Evolutionary conservation across 2,113 vertebrate genomes (phyloP).

Genomic region (Microtus pennsylvanicus): DNA sequence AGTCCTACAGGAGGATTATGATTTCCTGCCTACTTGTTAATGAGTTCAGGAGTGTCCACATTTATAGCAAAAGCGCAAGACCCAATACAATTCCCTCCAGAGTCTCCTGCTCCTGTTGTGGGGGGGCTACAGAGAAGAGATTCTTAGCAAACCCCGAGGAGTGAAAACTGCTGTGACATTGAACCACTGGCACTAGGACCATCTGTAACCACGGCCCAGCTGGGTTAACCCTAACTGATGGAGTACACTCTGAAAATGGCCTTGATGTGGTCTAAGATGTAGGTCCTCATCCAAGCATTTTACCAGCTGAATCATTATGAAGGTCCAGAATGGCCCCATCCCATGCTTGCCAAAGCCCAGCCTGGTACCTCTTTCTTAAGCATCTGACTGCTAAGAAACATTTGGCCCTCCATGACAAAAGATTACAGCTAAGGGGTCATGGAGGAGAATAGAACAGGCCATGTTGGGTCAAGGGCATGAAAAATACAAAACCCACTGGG

Average conservation of each 20-base stretch:
- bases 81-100: background rate
- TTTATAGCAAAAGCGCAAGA: background rate
- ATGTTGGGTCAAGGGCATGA: background rate
- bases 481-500: background rate
- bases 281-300: background rate
- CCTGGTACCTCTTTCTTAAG: background rate
- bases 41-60: background rate
- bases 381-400: background rate
- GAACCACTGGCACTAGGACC: background rate
- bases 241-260: background rate
- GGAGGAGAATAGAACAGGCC: background rate
- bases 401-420: background rate
- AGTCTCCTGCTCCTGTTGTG: background rate
- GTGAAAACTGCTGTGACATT: background rate
- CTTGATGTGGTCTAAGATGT: background rate
- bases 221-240: background rate
- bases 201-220: background rate
- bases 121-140: background rate
- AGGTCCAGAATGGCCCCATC: too few species aligned
- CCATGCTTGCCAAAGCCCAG: background rate
- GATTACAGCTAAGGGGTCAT: background rate
- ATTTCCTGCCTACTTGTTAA: background rate
- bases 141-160: background rate
- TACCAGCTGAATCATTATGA: background rate
- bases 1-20: background rate